Evolutionary conservation across 2,113 vertebrate genomes (phyloP).

Genomic region (Callipepla squamata): DNA sequence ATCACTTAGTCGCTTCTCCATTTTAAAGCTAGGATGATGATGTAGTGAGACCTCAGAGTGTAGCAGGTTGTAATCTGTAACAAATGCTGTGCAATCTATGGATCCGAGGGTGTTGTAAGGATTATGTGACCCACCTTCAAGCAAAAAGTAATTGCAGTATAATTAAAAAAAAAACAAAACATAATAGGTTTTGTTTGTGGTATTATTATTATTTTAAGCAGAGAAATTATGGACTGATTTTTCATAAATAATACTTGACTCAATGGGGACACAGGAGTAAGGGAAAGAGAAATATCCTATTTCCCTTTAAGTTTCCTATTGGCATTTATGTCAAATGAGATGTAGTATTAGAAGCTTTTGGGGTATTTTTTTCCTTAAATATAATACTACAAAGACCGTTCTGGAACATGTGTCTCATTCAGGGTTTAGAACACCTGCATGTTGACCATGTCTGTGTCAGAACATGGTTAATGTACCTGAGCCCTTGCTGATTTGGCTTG

Average conservation of each 20-base stretch:
- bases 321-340: slow-evolving; percentile 72
- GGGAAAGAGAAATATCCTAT: slow-evolving; percentile 58
- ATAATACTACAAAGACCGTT: slow-evolving; percentile 29
- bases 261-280: slow-evolving; percentile 53
- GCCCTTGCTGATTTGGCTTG: not conserved
- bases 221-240: slow-evolving; percentile 72
- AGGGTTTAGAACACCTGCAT: not conserved
- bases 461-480: not conserved
- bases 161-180: not conserved
- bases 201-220: slow-evolving; percentile 32
- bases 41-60: not conserved
- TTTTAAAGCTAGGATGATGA: not conserved
- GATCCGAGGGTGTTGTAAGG: not conserved
- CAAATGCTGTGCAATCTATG: not conserved
- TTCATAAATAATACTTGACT: slow-evolving; percentile 68
- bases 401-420: slow-evolving; percentile 25
- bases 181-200: not conserved
- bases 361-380: slow-evolving; percentile 60
- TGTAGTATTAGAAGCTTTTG: slow-evolving; percentile 65
- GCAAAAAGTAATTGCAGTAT: slow-evolving; percentile 39
- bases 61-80: not conserved
- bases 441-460: not conserved
- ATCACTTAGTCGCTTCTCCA: not conserved
- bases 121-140: slow-evolving; percentile 3
- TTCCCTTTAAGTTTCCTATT: slow-evolving; percentile 72